Evolutionary conservation across 1,140 invertebrate species (phyloP).

Genomic region (Ostrea edulis): DNA sequence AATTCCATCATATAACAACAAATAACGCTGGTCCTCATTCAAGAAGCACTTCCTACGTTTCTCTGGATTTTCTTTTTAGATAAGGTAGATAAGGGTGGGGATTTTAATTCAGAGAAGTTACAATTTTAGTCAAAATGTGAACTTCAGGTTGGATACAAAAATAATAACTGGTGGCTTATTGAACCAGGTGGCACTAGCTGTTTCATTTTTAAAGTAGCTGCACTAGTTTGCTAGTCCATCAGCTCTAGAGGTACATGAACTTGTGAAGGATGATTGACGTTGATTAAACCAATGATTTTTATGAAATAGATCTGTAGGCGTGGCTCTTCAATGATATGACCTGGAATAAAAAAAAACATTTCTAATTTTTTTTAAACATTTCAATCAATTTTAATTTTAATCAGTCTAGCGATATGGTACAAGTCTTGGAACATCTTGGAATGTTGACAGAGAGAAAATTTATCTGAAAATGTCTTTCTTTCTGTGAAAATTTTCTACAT

Average conservation of each 20-base stretch:
- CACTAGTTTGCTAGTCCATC: slow-evolving; percentile 4
- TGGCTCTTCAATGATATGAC: background rate
- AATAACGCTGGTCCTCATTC: background rate
- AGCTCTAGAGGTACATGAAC: slow-evolving; percentile 1
- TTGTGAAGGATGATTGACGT: background rate
- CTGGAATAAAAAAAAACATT: background rate
- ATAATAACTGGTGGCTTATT: background rate
- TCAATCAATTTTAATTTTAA: too few relatives aligned
- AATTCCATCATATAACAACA: slow-evolving; percentile 32
- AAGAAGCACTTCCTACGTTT: background rate
- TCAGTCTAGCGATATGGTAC: too few relatives aligned
- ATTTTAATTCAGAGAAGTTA: background rate
- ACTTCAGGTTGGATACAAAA: background rate
- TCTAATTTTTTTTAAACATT: too few relatives aligned
- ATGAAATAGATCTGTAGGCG: slow-evolving; percentile 5
- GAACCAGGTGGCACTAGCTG: background rate
- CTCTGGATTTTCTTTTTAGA: background rate
- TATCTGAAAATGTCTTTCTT: too few relatives aligned
- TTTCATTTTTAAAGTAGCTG: slow-evolving; percentile 8
- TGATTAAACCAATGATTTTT: background rate
- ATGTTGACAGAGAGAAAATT: too few relatives aligned
- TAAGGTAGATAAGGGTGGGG: background rate
- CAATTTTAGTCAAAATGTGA: background rate
- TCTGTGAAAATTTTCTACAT: too few relatives aligned
- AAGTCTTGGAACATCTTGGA: too few relatives aligned